Evolutionary conservation across 2,888 invertebrate species (phyloP), one percentile per base, ranked within the genome.

Genomic region (Euplagia quadripunctaria): DNA sequence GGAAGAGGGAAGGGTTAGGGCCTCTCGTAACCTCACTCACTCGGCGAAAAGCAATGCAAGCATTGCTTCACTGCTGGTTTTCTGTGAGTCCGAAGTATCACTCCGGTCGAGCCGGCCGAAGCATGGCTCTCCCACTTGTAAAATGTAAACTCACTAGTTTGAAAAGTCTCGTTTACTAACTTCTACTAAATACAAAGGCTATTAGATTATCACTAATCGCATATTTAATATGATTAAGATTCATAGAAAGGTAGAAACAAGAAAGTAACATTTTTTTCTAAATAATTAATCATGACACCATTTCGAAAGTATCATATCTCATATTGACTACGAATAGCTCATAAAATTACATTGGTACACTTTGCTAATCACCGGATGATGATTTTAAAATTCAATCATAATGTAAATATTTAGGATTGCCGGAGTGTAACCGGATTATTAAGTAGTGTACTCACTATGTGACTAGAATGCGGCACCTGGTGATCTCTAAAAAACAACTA

Each of bases 331-430:
- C 61, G 70, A 69, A 77, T 81, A 73, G 72, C 69, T 64, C 52
- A 73, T 63, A 64, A 78, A 73, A 75, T 65, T 70, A 76, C 71
- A 58, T 68, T 77, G 65, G 69, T 72, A 78, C 76, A 78, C 74
- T 76, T 70, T 31, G 72, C 52, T 78, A 80, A 84, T 73, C 68
- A 73, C 79, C 85, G 85, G 85, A 84, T 77, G 79, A 70, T 64
- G 73, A 72, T 79, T 81, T 83, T 70, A 79, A 81, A 71, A 75
- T 76, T 70, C 74, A 78, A 81, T 82, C 74, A 79, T 79, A 82
- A 82, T 77, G 72, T 79, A 80, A 71, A 82, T 80, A 64, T 61
- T 71, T 76, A 72, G 76, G 73, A 68, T 68, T 64, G n/a, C 74
- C 72, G 64, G 70, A 82, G 76, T 79, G 79, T 74, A 77, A 85